phyloP scores from a whole-genome alignment of 2,888 invertebrate species.

The Meliscaeva auricollis region DNA sequence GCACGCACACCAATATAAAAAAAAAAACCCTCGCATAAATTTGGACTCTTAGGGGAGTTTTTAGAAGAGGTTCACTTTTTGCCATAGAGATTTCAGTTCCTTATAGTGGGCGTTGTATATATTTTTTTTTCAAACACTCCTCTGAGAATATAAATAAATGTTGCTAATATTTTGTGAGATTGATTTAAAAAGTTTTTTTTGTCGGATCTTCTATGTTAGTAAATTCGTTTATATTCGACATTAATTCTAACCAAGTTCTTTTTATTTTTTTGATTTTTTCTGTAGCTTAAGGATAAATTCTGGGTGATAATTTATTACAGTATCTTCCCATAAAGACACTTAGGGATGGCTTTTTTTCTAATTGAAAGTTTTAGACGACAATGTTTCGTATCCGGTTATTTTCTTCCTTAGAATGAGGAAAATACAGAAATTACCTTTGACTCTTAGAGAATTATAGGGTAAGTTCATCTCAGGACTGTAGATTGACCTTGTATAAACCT shows the following conservation, averaged over 20 bases:
- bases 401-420: no score
- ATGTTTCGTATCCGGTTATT: no score
- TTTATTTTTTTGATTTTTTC: not conserved
- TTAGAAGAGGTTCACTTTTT: constrained; percentile 17
- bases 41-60: constrained; percentile 18
- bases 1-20: not conserved
- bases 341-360: constrained; percentile 62
- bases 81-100: no score
- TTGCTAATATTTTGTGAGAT: constrained; percentile 60
- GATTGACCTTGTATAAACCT: no score
- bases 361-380: no score
- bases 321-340: constrained; percentile 69
- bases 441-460: no score
- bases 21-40: constrained; percentile 8
- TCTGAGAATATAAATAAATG: constrained; percentile 16
- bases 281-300: constrained; percentile 4
- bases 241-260: not conserved
- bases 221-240: constrained; percentile 35
- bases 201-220: not conserved
- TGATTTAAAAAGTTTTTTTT: constrained; percentile 60
- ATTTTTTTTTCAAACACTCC: constrained; percentile 32
- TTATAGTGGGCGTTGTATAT: constrained; percentile 20
- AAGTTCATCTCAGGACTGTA: no score
- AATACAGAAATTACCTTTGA: no score
- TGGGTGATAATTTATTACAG: constrained; percentile 68